Base-by-base conservation (phyloP, 1,140 invertebrate genomes). In the Kradibia gibbosae region DNA sequence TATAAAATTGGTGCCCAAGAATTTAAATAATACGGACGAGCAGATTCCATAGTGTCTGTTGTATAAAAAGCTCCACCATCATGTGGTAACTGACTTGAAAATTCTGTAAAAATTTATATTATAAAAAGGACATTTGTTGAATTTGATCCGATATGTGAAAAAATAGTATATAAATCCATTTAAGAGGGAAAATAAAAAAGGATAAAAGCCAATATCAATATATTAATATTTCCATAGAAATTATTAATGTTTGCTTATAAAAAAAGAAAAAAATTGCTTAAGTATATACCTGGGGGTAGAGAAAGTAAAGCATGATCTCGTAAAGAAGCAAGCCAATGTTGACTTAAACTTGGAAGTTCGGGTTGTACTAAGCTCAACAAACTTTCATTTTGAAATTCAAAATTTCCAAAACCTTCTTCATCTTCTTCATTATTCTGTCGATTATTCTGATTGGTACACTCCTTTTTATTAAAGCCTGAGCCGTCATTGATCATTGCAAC, bases 61-160 rank as follows among this genome's bases (percentile, higher is more conserved):
- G 97, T 98, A 89, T 99, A 99, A 91, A 99, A 99, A 4, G 98
- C 96, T 22, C 98, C 98, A 62, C 98, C 96, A 87, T 99, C 98
- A 86, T 97, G 95, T 0, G 98, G 98, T 72, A 99, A 92, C 90
- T 99, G 98, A 84, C 96, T 97, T 8, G 95, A 94, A 91, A 98
- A 99, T 92, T 99, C 98, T 81, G 31, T 2, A 57, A 94, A 85
- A 65, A 80, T 60, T 15, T 28, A n/a, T 60, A 31, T 5, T 28
- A 31, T 60, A 11, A 4, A 60, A 2, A n/a, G 13, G 7, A 55
- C 3, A n/a, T 55, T 55, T 60, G 13, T 31, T 10, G 3, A 60
- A 0, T 60, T 60, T 31, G 13, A 45, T 8, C 7, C 42, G 13
- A 45, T 45, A 8, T 45, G 13, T 45, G 13, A 45, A 8, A 13